phyloP scores from a whole-genome alignment of 2,113 vertebrate species.

The Daubentonia madagascariensis region DNA sequence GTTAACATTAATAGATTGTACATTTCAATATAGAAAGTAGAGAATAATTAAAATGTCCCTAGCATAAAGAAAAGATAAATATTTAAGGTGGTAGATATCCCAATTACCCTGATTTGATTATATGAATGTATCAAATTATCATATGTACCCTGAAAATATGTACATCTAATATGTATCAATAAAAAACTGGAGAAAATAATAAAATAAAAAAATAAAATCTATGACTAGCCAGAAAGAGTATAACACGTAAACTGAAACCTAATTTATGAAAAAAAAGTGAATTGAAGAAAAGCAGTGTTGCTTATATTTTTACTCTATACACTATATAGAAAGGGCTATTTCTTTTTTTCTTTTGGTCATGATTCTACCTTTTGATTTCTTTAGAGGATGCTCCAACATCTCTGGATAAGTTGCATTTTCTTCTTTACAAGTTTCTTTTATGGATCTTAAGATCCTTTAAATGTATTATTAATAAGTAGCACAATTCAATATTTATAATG shows the following conservation, averaged over 20 bases:
- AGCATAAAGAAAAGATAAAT: too few species aligned
- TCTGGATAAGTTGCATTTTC: slow-evolving; percentile 46
- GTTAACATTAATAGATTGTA: too few species aligned
- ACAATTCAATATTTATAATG: slow-evolving; percentile 64
- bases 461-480: slow-evolving; percentile 68
- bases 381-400: not conserved
- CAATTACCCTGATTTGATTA: too few species aligned
- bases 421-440: slow-evolving; percentile 22
- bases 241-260: not conserved
- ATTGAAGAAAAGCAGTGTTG: not conserved
- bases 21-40: too few species aligned
- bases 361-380: slow-evolving; percentile 22
- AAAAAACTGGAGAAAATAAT: too few species aligned
- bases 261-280: not conserved
- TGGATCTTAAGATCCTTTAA: slow-evolving; percentile 49
- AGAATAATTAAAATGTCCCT: too few species aligned
- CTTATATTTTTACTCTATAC: not conserved
- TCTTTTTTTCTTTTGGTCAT: not conserved
- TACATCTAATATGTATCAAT: too few species aligned
- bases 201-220: not conserved
- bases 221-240: not conserved
- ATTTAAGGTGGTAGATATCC: too few species aligned
- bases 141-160: too few species aligned
- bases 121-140: too few species aligned
- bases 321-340: not conserved